Evolutionary conservation across 1,140 invertebrate genomes (phyloP).

Genomic region (Sminthurides bifidus): DNA sequence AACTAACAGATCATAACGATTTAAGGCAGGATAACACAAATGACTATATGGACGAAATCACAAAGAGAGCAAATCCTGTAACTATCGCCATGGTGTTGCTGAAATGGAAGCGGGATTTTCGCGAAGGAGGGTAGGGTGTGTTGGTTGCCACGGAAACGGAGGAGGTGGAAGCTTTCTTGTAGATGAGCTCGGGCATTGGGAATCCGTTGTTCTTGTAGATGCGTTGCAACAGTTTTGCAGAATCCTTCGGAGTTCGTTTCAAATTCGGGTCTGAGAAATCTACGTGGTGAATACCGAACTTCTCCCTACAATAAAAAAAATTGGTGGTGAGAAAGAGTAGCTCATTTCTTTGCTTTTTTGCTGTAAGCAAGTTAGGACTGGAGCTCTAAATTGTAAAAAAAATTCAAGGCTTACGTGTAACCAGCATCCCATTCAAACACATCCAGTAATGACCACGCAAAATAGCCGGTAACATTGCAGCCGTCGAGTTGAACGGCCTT

Average conservation of each 20-base stretch:
- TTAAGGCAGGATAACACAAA: no score
- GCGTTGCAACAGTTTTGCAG: constrained; percentile 47
- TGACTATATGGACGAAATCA: no score
- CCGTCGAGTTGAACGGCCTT: constrained; percentile 19
- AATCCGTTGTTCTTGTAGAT: constrained; percentile 40
- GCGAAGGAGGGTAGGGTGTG: no score
- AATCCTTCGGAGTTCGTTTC: constrained; percentile 55
- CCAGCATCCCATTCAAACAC: constrained; percentile 24
- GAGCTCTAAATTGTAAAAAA: not conserved
- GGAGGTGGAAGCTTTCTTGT: no score
- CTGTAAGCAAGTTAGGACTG: not conserved
- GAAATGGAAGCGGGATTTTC: no score
- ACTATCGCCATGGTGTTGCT: no score
- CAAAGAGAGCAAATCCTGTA: no score
- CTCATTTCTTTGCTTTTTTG: not conserved
- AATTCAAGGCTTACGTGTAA: constrained; percentile 15
- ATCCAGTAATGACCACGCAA: not conserved
- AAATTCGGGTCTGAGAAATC: constrained; percentile 53
- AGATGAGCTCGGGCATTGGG: no score
- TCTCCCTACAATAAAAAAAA: constrained; percentile 38
- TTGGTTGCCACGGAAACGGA: no score
- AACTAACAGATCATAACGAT: no score
- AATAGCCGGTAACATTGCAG: constrained; percentile 10
- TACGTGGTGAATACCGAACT: constrained; percentile 61
- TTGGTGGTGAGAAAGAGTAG: no score